Conservation (phyloP, 2,113 vertebrate genomes). For the Bagarius yarrelli region DNA sequence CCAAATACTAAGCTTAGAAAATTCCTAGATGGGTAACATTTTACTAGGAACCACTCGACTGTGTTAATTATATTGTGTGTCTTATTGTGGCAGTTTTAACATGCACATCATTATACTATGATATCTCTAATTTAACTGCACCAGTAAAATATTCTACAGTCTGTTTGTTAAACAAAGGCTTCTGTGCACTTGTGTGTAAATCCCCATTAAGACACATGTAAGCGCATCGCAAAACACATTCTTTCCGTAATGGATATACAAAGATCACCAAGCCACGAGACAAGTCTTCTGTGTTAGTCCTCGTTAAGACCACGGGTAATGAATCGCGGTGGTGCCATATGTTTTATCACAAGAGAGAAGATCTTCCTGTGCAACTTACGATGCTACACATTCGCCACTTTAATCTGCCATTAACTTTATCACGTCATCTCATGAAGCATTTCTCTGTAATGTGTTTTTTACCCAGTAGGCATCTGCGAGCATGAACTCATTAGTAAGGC, state of each 20-base stretch:
- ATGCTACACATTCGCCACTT: neutral
- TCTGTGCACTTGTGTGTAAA: neutral
- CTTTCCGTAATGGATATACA: neutral
- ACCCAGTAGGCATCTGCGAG: neutral
- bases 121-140: neutral
- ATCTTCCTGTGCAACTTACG: too few relatives aligned
- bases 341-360: neutral
- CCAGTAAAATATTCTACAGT: neutral
- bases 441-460: slow-evolving; percentile 20
- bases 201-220: slow-evolving; percentile 5
- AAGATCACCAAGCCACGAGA: slow-evolving; percentile 8
- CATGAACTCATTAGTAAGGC: slow-evolving; percentile 31
- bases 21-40: neutral
- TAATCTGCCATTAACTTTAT: slow-evolving; percentile 9
- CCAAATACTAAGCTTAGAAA: too few relatives aligned
- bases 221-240: neutral
- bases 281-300: neutral
- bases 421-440: neutral
- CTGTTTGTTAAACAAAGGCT: neutral
- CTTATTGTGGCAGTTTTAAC: neutral
- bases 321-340: neutral
- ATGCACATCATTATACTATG: neutral
- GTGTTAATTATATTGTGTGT: neutral
- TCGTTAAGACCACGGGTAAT: neutral
- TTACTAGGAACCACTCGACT: neutral